Evolutionary conservation across 2,888 invertebrate species (phyloP).

Genomic region (Perdita meconis): DNA sequence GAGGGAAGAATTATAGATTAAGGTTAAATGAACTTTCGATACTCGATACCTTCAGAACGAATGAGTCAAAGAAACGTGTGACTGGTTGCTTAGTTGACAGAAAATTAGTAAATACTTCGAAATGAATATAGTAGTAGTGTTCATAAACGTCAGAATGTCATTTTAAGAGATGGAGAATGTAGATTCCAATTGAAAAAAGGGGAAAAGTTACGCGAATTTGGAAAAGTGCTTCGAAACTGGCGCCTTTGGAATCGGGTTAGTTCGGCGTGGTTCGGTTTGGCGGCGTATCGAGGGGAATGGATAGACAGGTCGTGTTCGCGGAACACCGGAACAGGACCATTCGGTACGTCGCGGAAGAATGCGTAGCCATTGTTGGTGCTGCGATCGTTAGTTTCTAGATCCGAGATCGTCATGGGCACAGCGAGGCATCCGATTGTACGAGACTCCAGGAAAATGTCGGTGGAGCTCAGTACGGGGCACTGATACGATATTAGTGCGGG

Average conservation of each 20-base stretch:
- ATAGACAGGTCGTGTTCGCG: slow-evolving; percentile 58
- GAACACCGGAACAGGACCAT: slow-evolving; percentile 81
- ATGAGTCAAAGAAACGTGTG: not conserved
- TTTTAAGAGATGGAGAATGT: not conserved
- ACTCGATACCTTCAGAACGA: not conserved
- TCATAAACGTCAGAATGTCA: not conserved
- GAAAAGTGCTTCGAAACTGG: slow-evolving; percentile 57
- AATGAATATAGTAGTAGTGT: not conserved
- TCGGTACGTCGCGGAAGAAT: slow-evolving; percentile 82
- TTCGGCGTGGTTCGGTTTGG: slow-evolving; percentile 36
- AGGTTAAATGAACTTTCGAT: not conserved
- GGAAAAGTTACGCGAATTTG: slow-evolving; percentile 6
- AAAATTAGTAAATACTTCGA: not conserved
- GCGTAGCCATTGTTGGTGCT: slow-evolving; percentile 85
- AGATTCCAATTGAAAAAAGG: not conserved
- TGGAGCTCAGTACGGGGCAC: slow-evolving; percentile 84
- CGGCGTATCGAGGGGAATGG: slow-evolving; percentile 45
- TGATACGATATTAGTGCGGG: slow-evolving; percentile 78
- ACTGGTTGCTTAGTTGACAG: not conserved
- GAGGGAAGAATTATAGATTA: not conserved
- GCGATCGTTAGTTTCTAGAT: slow-evolving; percentile 83
- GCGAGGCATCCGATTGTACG: slow-evolving; percentile 85
- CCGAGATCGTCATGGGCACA: slow-evolving; percentile 85
- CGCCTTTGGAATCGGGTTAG: slow-evolving; percentile 53
- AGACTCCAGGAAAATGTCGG: slow-evolving; percentile 83